Base-by-base conservation (phyloP, 2,113 vertebrate genomes). In the Centrocercus urophasianus region DNA sequence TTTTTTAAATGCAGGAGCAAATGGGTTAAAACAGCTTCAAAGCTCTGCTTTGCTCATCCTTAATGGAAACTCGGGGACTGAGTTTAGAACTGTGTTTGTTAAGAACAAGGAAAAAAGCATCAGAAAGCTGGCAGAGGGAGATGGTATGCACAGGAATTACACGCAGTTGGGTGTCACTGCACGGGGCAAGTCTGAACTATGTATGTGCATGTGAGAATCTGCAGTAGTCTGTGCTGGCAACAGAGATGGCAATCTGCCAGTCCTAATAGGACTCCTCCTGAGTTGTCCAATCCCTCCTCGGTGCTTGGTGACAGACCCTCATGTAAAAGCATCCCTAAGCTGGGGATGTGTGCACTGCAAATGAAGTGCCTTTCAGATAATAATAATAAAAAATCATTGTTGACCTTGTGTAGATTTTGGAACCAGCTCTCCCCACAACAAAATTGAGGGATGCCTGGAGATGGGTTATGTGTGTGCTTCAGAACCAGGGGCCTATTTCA, bases 121-220 rank as follows among this genome's bases (percentile, higher is more conserved):
- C 67, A 86, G 92, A 81, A 75, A 72, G 66, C 84, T 96, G 94
- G 97, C 83, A 94, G 38, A 47, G 93, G 47, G 95, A 74, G 81
- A 86, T 87, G 89, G 95, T 95, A 94, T 95, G 95, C 71, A 75
- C 52, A 25, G 95, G 95, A 95, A 96, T 97, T 90, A 95, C 95
- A 90, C 85, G 93, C 2, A 63, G 94, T 92, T 83, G 96, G 73
- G 96, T 96, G 96, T 96, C 96, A 94, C 91, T 90, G 91, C 2
- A 4, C 90, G 88, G 94, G 93, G 90, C 96, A 76, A 96, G 96
- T 96, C 94, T 95, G 76, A 96, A 90, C 93, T 71, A 71, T 74
- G 90, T 57, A 93, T 93, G 77, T 97, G 92, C 94, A 66, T 96
- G 96, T 93, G 93, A 96, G 94, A 94, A 94, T 97, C 78, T 95